A percentile compares a stretch with the other conserved stretches of the same genome.
phyloP scores from a whole-genome alignment of 2,888 invertebrate genomes.

The Pristionchus fissidentatus region DNA sequence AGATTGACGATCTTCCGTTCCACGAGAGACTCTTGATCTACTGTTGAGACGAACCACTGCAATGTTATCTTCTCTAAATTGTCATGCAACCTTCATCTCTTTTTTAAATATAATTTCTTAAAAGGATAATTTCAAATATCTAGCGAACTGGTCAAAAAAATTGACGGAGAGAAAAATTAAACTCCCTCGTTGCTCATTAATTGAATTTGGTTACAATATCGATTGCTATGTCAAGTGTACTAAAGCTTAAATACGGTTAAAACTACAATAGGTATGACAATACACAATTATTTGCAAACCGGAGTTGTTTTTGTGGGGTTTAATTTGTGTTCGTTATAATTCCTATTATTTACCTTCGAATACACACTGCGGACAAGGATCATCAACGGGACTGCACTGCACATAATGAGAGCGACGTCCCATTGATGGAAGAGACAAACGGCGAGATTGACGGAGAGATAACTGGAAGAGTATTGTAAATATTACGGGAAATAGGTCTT shows the following conservation, averaged over 20 bases:
- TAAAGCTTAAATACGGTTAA: too few species aligned
- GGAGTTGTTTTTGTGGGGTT: neutral
- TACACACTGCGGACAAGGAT: constrained; percentile 69
- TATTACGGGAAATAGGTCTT: neutral
- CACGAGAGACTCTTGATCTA: constrained; percentile 69
- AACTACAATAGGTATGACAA: neutral
- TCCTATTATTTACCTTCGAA: constrained; percentile 68
- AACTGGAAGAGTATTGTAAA: neutral
- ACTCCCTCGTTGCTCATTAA: too few species aligned
- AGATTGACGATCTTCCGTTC: constrained; percentile 73
- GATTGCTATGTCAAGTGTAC: too few species aligned
- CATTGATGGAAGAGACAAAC: constrained; percentile 72
- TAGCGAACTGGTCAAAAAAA: neutral
- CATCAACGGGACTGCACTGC: constrained; percentile 67
- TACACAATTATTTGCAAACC: constrained; percentile 45
- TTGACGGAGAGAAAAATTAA: too few species aligned
- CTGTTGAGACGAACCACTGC: constrained; percentile 73
- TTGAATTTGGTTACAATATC: too few species aligned
- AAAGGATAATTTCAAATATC: neutral
- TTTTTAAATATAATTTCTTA: neutral
- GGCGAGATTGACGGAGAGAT: constrained; percentile 36
- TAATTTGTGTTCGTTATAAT: neutral
- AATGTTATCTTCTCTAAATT: too few species aligned
- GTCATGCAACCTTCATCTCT: neutral
- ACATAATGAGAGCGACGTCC: constrained; percentile 74